Evolutionary conservation across 2,888 invertebrate genomes (phyloP), one percentile per base, ranked within the genome.

Genomic region (Spatulosminthurus flaviceps): DNA sequence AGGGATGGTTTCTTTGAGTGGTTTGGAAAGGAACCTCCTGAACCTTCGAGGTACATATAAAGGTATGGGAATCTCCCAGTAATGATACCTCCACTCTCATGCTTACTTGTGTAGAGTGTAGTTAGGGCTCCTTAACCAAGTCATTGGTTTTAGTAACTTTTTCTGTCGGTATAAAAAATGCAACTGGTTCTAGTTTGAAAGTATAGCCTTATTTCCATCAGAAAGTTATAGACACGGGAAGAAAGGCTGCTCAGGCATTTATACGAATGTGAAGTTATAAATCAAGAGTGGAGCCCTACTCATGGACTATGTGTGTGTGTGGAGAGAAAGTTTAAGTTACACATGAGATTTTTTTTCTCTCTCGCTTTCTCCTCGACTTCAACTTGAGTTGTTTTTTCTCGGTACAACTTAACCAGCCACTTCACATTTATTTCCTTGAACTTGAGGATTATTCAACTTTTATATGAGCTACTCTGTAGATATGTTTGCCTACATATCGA

Each of bases 371-470:
- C 42, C 13, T 21, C 42, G 22, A 51, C 51, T 70, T 21, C 60
- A 60, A 22, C 66, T 71, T 41, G 70, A 71, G 70, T 71, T 71
- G 70, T 71, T 71, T 42, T 71, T 42, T 71, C 42, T 41, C 16
- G 70, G 34, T 71, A 71, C 42, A 71, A 72, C 24, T 72, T 72
- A 72, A 43, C 43, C 72, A 72, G 51, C 51, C 72, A 71, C 34
- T 71, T 71, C 70, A 71, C 70, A 71, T 71, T 71, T 71, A 71
- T 71, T 21, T 42, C 70, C 41, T 24, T 71, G 24, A 41, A 71
- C 42, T 34, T 71, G 22, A 29, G 28, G 28, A 21, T 22, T n/a
- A 13, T 9, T 1, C 70, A 41, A 71, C 41, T 22, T 71, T 71
- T 71, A 21, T 42, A 34, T 34, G 34, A 34, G 34, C n/a, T n/a